Conservation (phyloP, 2,888 invertebrate species). For the Heliconius ismenius region DNA sequence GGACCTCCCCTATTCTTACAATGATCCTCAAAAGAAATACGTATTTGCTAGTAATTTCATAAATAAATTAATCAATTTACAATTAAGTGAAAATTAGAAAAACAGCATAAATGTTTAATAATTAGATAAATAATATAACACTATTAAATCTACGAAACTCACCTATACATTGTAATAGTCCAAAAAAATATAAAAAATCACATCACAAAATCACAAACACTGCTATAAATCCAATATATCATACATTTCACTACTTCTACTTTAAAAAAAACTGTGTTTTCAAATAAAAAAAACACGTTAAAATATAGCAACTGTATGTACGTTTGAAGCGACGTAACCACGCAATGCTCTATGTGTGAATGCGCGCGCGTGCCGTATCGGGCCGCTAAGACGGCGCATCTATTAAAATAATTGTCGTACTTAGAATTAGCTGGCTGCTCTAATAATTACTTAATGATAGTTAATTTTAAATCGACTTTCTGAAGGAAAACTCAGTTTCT, state of each 20-base stretch:
- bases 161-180: constrained; percentile 21
- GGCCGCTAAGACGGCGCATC: constrained; percentile 35
- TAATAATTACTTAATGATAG: constrained; percentile 24
- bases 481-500: constrained; percentile 1
- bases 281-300: constrained; percentile 17
- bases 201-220: constrained; percentile 4
- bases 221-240: constrained; percentile 3
- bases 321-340: constrained; percentile 31
- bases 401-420: constrained; percentile 30
- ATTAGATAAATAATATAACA: neutral
- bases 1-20: neutral
- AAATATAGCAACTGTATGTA: constrained; percentile 16
- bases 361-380: constrained; percentile 44
- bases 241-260: neutral
- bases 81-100: neutral
- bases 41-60: neutral
- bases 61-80: neutral
- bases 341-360: constrained; percentile 37
- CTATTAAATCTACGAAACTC: neutral
- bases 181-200: neutral
- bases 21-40: neutral
- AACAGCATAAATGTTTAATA: neutral
- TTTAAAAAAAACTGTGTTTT: neutral
- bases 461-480: constrained; percentile 15
- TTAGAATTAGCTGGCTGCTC: constrained; percentile 13